phyloP scores from a whole-genome alignment of 2,888 invertebrate genomes.

The Cataglyphis altisquamis region DNA sequence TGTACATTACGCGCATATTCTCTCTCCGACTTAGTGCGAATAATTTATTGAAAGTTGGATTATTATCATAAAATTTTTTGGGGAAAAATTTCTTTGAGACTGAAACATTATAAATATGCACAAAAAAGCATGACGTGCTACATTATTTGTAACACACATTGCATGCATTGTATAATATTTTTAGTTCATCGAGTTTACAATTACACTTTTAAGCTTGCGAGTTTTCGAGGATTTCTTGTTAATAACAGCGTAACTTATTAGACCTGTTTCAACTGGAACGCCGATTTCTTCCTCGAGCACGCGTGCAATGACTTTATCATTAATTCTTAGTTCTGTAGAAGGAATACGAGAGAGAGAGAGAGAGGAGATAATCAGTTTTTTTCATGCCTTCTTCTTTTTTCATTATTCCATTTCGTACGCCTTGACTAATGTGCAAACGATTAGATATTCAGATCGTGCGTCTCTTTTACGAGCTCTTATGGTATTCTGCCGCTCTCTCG shows the following conservation, averaged over 20 bases:
- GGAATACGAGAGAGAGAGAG: constrained; percentile 13
- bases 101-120: background rate
- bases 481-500: constrained; percentile 16
- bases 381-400: constrained; percentile 27
- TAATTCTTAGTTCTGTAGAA: constrained; percentile 29
- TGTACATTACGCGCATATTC: background rate
- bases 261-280: background rate
- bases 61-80: background rate
- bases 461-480: constrained; percentile 6
- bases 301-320: constrained; percentile 40
- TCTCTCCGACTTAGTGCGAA: background rate
- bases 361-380: constrained; percentile 10
- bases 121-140: background rate
- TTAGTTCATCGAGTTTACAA: background rate
- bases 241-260: constrained; percentile 36
- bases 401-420: constrained; percentile 25
- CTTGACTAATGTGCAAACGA: constrained; percentile 34
- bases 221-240: background rate
- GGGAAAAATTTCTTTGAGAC: background rate
- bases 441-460: constrained; percentile 42
- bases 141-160: background rate
- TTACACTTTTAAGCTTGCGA: background rate
- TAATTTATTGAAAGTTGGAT: background rate
- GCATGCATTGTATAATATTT: background rate
- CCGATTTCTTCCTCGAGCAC: constrained; percentile 24